These are phyloP conservation scores for human (Homo sapiens) DNA, from an alignment of 2,113 vertebrate genomes.

Conservation along the genomic window GRCh38 chr7:141375001-141375500, in stretches of 20 bases:
- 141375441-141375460: constrained; percentile 44
- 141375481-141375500: constrained; percentile 54
- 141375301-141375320: not conserved
- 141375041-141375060: not conserved
- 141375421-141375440: constrained; percentile 53
- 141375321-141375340: not conserved
- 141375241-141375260: not conserved
- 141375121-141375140: not conserved
- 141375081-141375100: not conserved
- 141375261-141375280: not conserved
- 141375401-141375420: constrained; percentile 3
- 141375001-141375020: constrained; percentile 3
- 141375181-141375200: constrained; percentile 1
- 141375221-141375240: not conserved
- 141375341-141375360: not conserved
- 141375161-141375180: constrained; percentile 2
- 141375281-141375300: not conserved
- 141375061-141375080: not conserved
- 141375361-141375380: not conserved
- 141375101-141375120: not conserved
- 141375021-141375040: constrained; percentile 43
- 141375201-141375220: constrained; percentile 24
- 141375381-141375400: not conserved
- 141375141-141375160: constrained; percentile 11
- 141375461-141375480: constrained; percentile 30